Percentiles rank a stretch among this genome's conserved stretches.
phyloP scores from a whole-genome alignment of 2,888 invertebrate genomes.

The Diadegma fenestrale region DNA sequence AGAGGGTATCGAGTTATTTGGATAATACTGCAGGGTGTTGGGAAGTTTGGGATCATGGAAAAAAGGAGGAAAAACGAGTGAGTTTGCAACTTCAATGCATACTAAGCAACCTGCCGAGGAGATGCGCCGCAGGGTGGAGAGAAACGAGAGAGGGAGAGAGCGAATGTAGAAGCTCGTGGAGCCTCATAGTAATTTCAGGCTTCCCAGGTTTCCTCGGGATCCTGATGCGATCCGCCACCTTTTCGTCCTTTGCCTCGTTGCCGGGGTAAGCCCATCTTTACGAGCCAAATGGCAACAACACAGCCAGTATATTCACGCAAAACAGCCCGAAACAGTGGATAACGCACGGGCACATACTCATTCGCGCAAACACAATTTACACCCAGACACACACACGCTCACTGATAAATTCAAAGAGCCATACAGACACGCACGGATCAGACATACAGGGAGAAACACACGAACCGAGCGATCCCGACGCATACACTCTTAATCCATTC shows the following conservation, averaged over 20 bases:
- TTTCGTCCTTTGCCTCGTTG: slow-evolving; percentile 65
- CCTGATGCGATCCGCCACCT: slow-evolving; percentile 69
- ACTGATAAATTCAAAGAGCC: slow-evolving; percentile 13
- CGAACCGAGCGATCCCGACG: slow-evolving; percentile 39
- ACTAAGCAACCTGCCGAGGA: slow-evolving; percentile 81
- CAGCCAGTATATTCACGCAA: slow-evolving; percentile 65
- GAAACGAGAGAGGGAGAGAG: not conserved
- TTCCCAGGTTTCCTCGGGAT: slow-evolving; percentile 41
- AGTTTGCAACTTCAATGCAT: slow-evolving; percentile 84
- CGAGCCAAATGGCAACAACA: slow-evolving; percentile 74
- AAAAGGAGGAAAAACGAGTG: slow-evolving; percentile 73
- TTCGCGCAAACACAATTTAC: slow-evolving; percentile 33
- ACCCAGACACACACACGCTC: slow-evolving; percentile 4
- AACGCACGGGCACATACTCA: slow-evolving; percentile 63
- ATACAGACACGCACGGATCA: slow-evolving; percentile 9
- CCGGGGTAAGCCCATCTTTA: slow-evolving; percentile 79
- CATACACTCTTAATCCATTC: slow-evolving; percentile 66
- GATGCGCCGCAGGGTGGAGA: slow-evolving; percentile 54
- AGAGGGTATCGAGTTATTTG: slow-evolving; percentile 64
- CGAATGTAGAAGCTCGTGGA: not conserved
- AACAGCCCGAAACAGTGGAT: slow-evolving; percentile 66
- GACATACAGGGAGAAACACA: slow-evolving; percentile 33
- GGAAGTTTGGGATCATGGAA: slow-evolving; percentile 51
- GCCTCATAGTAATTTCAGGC: slow-evolving; percentile 11
- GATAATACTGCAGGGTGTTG: slow-evolving; percentile 58